A percentile compares a stretch with the other conserved stretches of the same genome.
Evolutionary conservation across 2,888 invertebrate species (phyloP).

Genomic region (Drosophila cognata): DNA sequence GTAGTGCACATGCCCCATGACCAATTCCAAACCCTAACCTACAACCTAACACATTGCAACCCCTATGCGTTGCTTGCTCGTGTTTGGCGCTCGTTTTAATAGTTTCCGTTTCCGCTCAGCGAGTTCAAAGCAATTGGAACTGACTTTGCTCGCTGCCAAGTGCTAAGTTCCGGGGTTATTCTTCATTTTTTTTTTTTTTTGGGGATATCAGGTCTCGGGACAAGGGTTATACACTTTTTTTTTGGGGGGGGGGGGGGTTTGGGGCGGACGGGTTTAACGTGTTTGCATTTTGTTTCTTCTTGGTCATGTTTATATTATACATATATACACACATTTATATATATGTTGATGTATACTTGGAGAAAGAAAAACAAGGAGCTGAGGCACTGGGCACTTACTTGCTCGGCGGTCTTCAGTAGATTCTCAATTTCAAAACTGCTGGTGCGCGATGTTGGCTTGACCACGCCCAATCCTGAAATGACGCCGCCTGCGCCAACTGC

Average conservation of each 20-base stretch:
- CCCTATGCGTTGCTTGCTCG: constrained; percentile 14
- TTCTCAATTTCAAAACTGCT: constrained; percentile 98
- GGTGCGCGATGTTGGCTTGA: constrained; percentile 91
- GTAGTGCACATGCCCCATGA: constrained; percentile 52
- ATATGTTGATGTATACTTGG: constrained; percentile 1
- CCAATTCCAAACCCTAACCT: background rate
- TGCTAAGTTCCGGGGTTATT: constrained; percentile 67
- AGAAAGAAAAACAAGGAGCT: constrained; percentile 11
- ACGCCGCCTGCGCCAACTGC: constrained; percentile 56
- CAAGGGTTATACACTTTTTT: constrained; percentile 8
- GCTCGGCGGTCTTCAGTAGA: constrained; percentile 89
- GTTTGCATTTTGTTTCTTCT: constrained; percentile 73
- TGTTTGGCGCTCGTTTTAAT: constrained; percentile 81
- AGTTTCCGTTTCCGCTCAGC: constrained; percentile 79
- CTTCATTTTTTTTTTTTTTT: constrained; percentile 13
- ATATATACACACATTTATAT: constrained; percentile 15
- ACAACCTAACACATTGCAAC: background rate
- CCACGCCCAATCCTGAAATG: constrained; percentile 66
- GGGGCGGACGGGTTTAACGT: constrained; percentile 48
- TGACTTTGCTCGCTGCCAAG: constrained; percentile 63
- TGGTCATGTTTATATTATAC: constrained; percentile 58
- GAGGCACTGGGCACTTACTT: constrained; percentile 85
- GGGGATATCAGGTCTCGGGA: constrained; percentile 35
- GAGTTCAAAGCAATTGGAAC: constrained; percentile 78
- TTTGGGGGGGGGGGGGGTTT: constrained; percentile 15